Base-by-base conservation (phyloP, 2,888 invertebrate species). In the Phlogophora meticulosa region DNA sequence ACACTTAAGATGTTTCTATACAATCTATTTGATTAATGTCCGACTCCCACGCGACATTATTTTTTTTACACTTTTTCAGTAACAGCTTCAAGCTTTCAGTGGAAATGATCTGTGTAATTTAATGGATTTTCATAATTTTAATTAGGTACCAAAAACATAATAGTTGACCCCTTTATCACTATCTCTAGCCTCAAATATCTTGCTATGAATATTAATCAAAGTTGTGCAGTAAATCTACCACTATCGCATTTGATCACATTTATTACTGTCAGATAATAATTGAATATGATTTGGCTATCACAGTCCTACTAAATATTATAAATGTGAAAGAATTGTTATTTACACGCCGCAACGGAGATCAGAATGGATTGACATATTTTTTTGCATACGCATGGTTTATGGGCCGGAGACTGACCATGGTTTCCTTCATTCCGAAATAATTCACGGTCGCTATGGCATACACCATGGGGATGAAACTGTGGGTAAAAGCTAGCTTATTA, bases 1-100 rank as follows among this genome's bases (percentile, higher is more conserved):
- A 59, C 53, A 42, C 5, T 38, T 34, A 28, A 49, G n/a, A 60
- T 32, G 13, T 38, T 67, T 70, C 42, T 38, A 51, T 43, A 69
- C 34, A 58, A 68, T 68, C 7, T n/a, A 20, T 10, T 34, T 63
- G 40, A 28, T 38, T 67, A 15, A 51, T 32, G 42, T 36, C 49
- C 15, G 20, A 49, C 28, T 49, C 42, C 7, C 32, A 13, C 1
- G 22, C 22, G 28, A 32, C 17, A 49, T 59, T 42, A 36, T 40
- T 42, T 49, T 48, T 20, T 49, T 36, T n/a, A 13, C n/a, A 51
- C 15, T 24, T 49, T 22, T 20, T 49, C 2, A 34, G 20, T 51
- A 20, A 9, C 9, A 13, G 9, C 15, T 1, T 1, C 2, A 9
- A 28, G 13, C 24, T 55, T 42, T 28, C 40, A 42, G n/a, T 13